phyloP scores from a whole-genome alignment of 2,113 vertebrate species.

The Paramormyrops kingsleyae region DNA sequence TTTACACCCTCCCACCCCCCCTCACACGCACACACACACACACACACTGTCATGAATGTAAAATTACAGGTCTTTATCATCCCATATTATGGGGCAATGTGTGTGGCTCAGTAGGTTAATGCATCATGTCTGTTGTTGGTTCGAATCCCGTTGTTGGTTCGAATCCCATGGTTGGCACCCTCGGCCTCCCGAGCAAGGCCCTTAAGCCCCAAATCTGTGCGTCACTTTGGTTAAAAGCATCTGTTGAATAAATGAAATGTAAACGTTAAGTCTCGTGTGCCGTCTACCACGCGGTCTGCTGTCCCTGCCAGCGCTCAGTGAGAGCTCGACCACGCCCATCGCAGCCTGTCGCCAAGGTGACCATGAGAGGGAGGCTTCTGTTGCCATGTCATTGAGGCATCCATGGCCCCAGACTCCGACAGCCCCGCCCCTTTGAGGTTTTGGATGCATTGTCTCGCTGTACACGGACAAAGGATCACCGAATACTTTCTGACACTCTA shows the following conservation, averaged over 20 bases:
- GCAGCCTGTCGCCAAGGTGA: not conserved
- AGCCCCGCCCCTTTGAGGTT: not conserved
- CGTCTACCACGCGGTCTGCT: not conserved
- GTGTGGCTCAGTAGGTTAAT: not conserved
- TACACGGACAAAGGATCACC: conserved; percentile 50
- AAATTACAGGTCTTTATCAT: not conserved
- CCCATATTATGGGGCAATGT: not conserved
- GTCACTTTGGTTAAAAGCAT: not conserved
- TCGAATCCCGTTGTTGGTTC: not conserved
- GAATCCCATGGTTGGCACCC: not conserved
- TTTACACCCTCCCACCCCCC: too few relatives aligned
- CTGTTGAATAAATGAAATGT: not conserved
- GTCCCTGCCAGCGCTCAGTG: not conserved
- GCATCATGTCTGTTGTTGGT: not conserved
- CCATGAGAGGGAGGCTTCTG: not conserved
- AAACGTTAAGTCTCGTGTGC: not conserved
- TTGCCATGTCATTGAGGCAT: not conserved
- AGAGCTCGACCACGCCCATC: not conserved
- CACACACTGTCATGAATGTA: not conserved
- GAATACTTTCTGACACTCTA: conserved; percentile 50
- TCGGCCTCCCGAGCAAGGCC: too few relatives aligned
- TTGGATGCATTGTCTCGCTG: conserved; percentile 12
- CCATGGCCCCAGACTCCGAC: not conserved
- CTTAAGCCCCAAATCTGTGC: not conserved
- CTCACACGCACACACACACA: too few relatives aligned